phyloP scores from a whole-genome alignment of 37 sponge, comb jelly and placozoan genomes.

The Aphrocallistes beatrix region DNA sequence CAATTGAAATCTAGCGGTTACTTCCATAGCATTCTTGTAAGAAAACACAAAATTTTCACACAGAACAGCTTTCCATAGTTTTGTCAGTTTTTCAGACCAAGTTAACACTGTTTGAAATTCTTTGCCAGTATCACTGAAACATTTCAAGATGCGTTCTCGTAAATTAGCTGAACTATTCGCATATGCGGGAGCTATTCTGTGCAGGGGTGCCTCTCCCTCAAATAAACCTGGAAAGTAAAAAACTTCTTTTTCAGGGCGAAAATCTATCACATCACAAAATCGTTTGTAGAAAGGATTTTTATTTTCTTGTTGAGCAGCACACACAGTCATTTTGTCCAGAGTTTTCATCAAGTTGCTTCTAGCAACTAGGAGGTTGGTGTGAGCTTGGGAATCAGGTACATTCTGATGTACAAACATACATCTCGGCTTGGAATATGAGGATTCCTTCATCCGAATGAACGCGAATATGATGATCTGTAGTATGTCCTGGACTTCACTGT shows the following conservation, averaged over 20 bases:
- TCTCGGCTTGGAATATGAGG: not conserved
- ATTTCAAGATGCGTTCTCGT: not conserved
- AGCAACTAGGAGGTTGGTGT: not conserved
- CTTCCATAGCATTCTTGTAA: constrained; percentile 25
- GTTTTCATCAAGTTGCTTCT: constrained; percentile 12
- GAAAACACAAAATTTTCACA: constrained; percentile 30
- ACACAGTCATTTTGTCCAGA: constrained; percentile 20
- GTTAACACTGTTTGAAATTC: not conserved
- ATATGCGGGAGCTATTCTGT: not conserved
- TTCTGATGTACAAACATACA: constrained; percentile 38
- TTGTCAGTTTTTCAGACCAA: not conserved
- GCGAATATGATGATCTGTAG: constrained; percentile 28
- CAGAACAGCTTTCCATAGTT: constrained; percentile 26
- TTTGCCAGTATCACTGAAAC: not conserved
- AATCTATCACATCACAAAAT: constrained; percentile 27
- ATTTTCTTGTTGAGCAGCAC: constrained; percentile 23
- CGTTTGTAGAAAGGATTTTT: not conserved
- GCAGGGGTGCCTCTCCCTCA: not conserved
- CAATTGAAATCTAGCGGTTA: not conserved
- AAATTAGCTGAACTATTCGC: not conserved
- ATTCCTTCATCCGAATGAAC: constrained; percentile 28
- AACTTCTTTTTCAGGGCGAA: constrained; percentile 26
- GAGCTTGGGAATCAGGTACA: not conserved
- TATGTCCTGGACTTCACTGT: constrained; percentile 23
- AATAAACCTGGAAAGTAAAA: constrained; percentile 21